Evolutionary conservation across 2,113 vertebrate genomes (phyloP).

Genomic region (Dasyprocta punctata): DNA sequence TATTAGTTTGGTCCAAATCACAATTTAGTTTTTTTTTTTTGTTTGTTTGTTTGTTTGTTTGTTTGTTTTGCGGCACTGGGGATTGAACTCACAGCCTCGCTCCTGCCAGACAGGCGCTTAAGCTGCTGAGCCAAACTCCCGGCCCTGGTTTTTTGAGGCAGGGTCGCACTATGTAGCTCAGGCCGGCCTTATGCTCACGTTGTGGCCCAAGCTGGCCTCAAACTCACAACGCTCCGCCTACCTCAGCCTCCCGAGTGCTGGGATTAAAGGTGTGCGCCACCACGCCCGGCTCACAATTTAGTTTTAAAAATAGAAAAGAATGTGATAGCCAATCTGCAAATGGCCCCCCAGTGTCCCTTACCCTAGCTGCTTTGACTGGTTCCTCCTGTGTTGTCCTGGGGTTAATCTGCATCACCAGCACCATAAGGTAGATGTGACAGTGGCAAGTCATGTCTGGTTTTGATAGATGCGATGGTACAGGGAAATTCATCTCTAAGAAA

Average conservation of each 20-base stretch:
- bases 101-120: too few species aligned
- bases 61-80: too few species aligned
- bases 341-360: rapidly evolving
- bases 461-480: background rate
- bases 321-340: background rate
- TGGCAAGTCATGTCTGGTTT: background rate
- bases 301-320: background rate
- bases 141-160: too few species aligned
- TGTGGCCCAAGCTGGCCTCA: too few species aligned
- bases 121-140: too few species aligned
- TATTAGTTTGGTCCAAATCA: background rate
- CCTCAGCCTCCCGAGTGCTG: too few species aligned
- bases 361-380: background rate
- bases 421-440: background rate
- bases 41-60: too few species aligned
- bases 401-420: background rate
- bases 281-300: background rate
- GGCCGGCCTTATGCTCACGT: too few species aligned
- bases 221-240: too few species aligned
- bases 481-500: background rate
- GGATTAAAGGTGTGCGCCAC: too few species aligned
- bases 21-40: background rate
- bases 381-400: background rate
- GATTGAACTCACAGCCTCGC: too few species aligned
- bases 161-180: too few species aligned